Conservation (phyloP, 2,797 vertebrate genomes). For the Yasuhikotakia modesta region DNA sequence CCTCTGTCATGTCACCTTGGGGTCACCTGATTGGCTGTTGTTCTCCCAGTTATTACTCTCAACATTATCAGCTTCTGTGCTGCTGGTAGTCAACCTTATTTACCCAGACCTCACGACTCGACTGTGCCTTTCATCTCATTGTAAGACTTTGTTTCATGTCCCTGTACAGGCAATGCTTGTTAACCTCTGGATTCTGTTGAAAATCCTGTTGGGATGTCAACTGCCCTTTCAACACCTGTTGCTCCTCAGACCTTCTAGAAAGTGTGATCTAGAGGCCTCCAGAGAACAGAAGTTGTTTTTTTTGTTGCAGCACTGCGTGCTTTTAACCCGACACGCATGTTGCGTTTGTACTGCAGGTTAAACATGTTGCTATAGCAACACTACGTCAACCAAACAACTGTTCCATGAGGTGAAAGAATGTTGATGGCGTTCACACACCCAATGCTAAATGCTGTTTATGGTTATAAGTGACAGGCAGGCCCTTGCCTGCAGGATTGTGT, state of each 20-base stretch:
- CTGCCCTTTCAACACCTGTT: conserved; percentile 22
- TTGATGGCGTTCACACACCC: conserved; percentile 23
- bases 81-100: conserved; percentile 12
- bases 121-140: conserved; percentile 19
- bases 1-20: no score
- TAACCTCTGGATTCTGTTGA: conserved; percentile 20
- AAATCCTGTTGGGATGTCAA: conserved; percentile 15
- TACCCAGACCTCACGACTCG: background rate
- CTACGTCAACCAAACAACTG: background rate
- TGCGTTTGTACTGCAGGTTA: conserved; percentile 1
- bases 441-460: conserved; percentile 6
- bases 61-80: background rate
- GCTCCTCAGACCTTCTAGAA: conserved; percentile 24
- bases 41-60: background rate
- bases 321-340: background rate
- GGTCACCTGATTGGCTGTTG: background rate
- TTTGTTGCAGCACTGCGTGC: background rate
- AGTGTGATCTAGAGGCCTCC: background rate
- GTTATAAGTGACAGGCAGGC: background rate
- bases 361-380: background rate
- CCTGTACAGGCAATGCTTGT: background rate
- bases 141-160: background rate
- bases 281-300: background rate
- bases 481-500: conserved; percentile 18
- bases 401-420: conserved; percentile 15